Percentiles rank a stretch among this genome's conserved stretches.
These are phyloP conservation scores for Ennomos erosarius DNA, from an alignment of 2,888 invertebrate species.

Conservation along the genomic window DNA sequence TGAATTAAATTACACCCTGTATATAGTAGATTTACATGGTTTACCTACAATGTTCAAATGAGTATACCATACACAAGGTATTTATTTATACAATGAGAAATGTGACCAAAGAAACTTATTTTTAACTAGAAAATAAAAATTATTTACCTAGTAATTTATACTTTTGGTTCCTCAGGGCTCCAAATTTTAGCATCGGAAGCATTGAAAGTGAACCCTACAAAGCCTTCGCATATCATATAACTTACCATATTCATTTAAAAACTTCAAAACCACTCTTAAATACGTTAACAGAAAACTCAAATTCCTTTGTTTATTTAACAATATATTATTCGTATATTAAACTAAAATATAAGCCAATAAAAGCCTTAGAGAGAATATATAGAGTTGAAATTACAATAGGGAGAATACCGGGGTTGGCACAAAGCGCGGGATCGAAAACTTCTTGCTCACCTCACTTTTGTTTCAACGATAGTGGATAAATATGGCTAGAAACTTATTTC, in stretches of 20 bases:
- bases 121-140: constrained; percentile 18
- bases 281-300: constrained; percentile 38
- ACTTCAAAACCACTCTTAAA: constrained; percentile 37
- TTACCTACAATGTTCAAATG: too few species aligned
- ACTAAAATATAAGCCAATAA: constrained; percentile 22
- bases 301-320: constrained; percentile 41
- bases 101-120: too few species aligned
- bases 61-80: too few species aligned
- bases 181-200: constrained; percentile 38
- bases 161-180: constrained; percentile 30
- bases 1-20: too few species aligned
- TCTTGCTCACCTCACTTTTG: constrained; percentile 65
- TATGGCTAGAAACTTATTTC: constrained; percentile 69
- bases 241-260: constrained; percentile 24
- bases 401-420: constrained; percentile 38
- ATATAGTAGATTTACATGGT: too few species aligned
- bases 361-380: constrained; percentile 19
- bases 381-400: constrained; percentile 44
- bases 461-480: constrained; percentile 69
- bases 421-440: constrained; percentile 53
- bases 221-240: constrained; percentile 33
- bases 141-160: constrained; percentile 33
- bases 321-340: constrained; percentile 41
- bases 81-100: too few species aligned
- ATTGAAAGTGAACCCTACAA: constrained; percentile 34